Percentiles rank a stretch among this genome's conserved stretches.
Conservation (phyloP, 2,797 vertebrate genomes). For the Coluber constrictor region DNA sequence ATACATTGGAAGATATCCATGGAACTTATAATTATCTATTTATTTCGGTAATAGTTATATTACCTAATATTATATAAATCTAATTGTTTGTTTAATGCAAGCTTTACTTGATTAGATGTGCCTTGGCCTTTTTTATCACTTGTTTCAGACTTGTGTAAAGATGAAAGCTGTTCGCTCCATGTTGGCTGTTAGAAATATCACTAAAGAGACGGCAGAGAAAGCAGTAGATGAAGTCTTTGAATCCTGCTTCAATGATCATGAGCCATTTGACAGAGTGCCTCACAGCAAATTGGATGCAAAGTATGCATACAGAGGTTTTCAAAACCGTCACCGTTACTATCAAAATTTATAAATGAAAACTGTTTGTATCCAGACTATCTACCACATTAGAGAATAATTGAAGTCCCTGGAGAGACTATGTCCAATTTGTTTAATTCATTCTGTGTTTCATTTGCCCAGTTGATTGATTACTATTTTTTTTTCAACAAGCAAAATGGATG, state of each 20-base stretch:
- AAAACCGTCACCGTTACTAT: slow-evolving; percentile 85
- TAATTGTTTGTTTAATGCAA: background rate
- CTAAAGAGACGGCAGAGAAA: slow-evolving; percentile 80
- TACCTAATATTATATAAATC: background rate
- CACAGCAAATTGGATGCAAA: slow-evolving; percentile 82
- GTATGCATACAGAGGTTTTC: slow-evolving; percentile 84
- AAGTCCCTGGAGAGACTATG: background rate
- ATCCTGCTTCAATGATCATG: slow-evolving; percentile 90
- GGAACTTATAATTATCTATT: background rate
- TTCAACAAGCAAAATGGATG: background rate
- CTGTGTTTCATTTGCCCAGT: slow-evolving; percentile 12
- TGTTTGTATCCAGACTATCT: background rate
- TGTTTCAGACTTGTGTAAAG: slow-evolving; percentile 85
- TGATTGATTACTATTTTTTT: background rate
- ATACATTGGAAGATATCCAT: background rate
- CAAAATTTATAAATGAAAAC: slow-evolving; percentile 78
- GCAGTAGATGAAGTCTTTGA: slow-evolving; percentile 92
- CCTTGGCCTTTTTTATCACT: slow-evolving; percentile 11
- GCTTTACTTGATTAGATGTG: background rate
- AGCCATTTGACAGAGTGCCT: slow-evolving; percentile 94
- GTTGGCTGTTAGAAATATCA: slow-evolving; percentile 88
- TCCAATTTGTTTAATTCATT: background rate
- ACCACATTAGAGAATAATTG: slow-evolving; percentile 1
- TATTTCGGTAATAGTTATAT: background rate
- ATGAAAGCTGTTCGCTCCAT: slow-evolving; percentile 89